Conservation (phyloP, 2,113 vertebrate species). For the Columba livia region DNA sequence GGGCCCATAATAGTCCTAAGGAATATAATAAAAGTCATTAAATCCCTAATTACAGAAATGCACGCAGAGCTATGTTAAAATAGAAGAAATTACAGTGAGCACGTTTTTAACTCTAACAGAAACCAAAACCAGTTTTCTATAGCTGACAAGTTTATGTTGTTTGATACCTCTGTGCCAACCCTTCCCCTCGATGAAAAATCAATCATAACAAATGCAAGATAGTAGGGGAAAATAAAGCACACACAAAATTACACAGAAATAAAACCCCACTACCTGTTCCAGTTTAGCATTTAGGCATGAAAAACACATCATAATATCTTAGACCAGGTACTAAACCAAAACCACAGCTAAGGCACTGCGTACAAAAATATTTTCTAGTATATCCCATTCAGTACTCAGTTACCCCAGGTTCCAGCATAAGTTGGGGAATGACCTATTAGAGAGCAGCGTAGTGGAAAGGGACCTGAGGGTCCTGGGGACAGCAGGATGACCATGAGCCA, state of each 20-base stretch:
- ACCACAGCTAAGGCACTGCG: background rate
- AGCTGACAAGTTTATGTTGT: background rate
- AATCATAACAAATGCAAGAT: background rate
- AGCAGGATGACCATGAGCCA: too few relatives aligned
- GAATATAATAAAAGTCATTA: background rate
- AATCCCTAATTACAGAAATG: background rate
- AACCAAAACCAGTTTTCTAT: background rate
- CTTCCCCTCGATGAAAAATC: background rate
- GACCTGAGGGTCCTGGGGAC: too few relatives aligned
- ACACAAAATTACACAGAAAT: background rate
- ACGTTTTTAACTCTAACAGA: background rate
- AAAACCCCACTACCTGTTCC: background rate
- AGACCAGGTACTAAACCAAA: background rate
- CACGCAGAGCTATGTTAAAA: background rate
- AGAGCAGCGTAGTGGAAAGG: too few relatives aligned
- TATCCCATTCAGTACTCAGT: background rate
- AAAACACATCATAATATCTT: background rate
- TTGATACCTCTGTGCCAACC: background rate
- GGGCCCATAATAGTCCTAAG: conserved; percentile 87
- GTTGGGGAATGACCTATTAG: too few relatives aligned
- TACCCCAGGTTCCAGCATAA: too few relatives aligned
- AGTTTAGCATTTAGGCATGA: background rate
- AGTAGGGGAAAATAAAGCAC: background rate
- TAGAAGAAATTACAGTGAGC: background rate
- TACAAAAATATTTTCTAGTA: background rate